phyloP scores from a whole-genome alignment of 1,140 invertebrate species.

The Triops longicaudatus region DNA sequence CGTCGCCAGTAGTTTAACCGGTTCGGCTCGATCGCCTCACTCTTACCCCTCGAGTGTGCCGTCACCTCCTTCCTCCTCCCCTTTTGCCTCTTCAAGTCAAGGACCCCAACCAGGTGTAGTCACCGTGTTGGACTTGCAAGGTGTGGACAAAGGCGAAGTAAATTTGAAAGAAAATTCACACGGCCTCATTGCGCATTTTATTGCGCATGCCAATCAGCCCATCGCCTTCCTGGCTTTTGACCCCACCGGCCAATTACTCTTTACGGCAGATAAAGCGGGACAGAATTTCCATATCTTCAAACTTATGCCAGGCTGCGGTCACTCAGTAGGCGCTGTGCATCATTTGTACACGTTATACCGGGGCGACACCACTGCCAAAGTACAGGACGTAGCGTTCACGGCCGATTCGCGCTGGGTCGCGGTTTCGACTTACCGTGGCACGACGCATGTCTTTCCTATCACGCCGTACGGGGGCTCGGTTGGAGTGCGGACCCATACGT shows the following conservation, averaged over 20 bases:
- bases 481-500: constrained; percentile 84
- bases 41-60: constrained; percentile 33
- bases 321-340: constrained; percentile 81
- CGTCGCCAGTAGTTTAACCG: constrained; percentile 80
- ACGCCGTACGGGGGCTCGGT: constrained; percentile 91
- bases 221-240: constrained; percentile 88
- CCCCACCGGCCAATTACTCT: constrained; percentile 76
- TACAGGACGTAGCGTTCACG: constrained; percentile 77
- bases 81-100: constrained; percentile 14
- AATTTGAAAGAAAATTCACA: constrained; percentile 44
- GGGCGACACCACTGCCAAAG: constrained; percentile 53
- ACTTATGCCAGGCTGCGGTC: constrained; percentile 81
- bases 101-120: constrained; percentile 46
- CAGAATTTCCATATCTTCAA: constrained; percentile 95
- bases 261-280: constrained; percentile 87
- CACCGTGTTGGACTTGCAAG: constrained; percentile 47
- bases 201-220: constrained; percentile 78
- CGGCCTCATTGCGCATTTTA: constrained; percentile 83
- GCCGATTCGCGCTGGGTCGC: constrained; percentile 91
- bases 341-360: constrained; percentile 92
- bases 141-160: constrained; percentile 35
- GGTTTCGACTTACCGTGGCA: constrained; percentile 86
- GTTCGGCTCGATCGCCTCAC: constrained; percentile 41
- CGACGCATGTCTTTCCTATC: constrained; percentile 94
- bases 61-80: constrained; percentile 25